A percentile compares a stretch with the other conserved stretches of the same genome.
phyloP scores from a whole-genome alignment of 2,888 invertebrate species.

The Chloroclysta siterata region DNA sequence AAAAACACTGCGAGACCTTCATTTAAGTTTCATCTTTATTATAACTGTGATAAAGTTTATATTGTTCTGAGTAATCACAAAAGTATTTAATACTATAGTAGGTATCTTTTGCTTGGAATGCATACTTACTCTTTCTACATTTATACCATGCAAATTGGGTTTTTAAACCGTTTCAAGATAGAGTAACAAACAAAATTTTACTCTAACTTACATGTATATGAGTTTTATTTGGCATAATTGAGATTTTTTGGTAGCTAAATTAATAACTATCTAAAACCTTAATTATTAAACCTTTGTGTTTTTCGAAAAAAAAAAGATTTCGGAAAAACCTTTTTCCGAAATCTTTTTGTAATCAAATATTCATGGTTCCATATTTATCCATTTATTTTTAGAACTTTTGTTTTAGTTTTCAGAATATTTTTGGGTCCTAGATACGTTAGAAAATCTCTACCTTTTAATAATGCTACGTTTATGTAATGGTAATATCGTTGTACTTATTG shows the following conservation, averaged over 20 bases:
- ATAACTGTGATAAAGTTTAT: conserved; percentile 13
- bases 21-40: conserved; percentile 21
- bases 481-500: conserved; percentile 21
- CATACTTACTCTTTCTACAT: no score
- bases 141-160: no score
- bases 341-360: conserved; percentile 1
- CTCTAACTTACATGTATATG: no score
- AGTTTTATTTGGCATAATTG: no score
- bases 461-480: conserved; percentile 18
- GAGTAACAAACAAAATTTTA: no score
- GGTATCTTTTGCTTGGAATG: no score
- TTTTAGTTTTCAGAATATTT: conserved; percentile 2
- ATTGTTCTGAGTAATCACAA: conserved; percentile 5
- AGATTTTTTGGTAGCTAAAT: no score
- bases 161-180: no score
- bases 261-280: no score
- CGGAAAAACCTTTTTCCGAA: conserved; percentile 7
- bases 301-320: no score
- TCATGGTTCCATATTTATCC: conserved; percentile 3
- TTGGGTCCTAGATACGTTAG: conserved; percentile 13
- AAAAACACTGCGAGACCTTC: conserved; percentile 21
- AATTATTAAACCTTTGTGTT: no score
- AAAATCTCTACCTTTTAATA: conserved; percentile 21
- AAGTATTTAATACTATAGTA: no score
- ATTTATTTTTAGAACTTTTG: conserved; percentile 4